Evolutionary conservation across 2,797 vertebrate species (phyloP).

Genomic region (Mormyrus proboscirostris): DNA sequence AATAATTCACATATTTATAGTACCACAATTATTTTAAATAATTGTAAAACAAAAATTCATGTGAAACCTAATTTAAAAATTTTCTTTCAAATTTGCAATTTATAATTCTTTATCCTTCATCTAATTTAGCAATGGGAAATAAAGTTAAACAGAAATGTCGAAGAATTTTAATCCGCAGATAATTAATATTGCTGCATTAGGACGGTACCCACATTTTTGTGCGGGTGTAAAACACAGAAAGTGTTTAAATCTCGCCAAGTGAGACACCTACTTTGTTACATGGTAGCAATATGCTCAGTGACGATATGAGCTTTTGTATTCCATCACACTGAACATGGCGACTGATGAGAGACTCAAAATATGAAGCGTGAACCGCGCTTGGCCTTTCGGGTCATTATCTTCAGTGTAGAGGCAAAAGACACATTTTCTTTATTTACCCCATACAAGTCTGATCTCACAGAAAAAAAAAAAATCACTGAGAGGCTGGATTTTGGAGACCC

Average conservation of each 20-base stretch:
- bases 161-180: background rate
- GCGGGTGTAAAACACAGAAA: background rate
- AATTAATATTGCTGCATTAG: background rate
- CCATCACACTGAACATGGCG: background rate
- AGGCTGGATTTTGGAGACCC: conserved; percentile 17
- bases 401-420: conserved; percentile 26
- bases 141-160: background rate
- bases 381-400: conserved; percentile 36
- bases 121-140: background rate
- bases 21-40: background rate
- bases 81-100: background rate
- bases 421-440: conserved; percentile 26
- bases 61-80: background rate
- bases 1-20: background rate
- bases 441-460: background rate
- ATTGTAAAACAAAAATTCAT: background rate
- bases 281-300: background rate
- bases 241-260: background rate
- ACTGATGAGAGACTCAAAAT: conserved; percentile 36
- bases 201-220: background rate
- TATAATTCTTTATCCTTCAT: background rate
- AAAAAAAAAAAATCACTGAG: background rate
- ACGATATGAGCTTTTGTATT: background rate
- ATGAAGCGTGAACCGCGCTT: conserved; percentile 69
- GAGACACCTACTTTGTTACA: background rate